Evolutionary conservation across 2,888 invertebrate genomes (phyloP).

Genomic region (Cecidostiba fungosa): DNA sequence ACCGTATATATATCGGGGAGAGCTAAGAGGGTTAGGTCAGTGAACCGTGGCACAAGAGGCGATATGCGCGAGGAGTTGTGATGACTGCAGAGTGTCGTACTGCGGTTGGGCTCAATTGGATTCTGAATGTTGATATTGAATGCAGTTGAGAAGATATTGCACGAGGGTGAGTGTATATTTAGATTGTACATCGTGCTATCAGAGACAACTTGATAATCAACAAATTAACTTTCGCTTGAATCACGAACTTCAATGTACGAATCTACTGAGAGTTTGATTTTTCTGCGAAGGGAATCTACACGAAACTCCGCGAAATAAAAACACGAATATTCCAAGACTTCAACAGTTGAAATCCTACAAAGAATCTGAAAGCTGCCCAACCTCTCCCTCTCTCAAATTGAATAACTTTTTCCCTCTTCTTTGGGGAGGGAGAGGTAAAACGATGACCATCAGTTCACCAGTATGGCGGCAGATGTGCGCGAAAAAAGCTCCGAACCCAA

Average conservation of each 20-base stretch:
- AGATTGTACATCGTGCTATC: neutral
- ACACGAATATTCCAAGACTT: no score
- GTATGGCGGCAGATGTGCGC: neutral
- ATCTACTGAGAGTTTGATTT: no score
- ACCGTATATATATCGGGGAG: neutral
- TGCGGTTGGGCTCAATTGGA: neutral
- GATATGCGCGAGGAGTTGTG: neutral
- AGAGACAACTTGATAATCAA: no score
- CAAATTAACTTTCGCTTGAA: no score
- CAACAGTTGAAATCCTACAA: neutral
- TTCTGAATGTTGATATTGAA: constrained; percentile 13
- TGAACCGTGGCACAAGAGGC: neutral
- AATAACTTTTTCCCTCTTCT: constrained; percentile 15
- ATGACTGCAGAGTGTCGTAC: neutral
- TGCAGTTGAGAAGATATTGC: neutral
- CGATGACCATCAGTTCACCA: constrained; percentile 25
- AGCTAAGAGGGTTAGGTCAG: constrained; percentile 19
- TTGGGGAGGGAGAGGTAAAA: no score
- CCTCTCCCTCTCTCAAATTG: constrained; percentile 2
- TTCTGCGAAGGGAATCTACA: no score
- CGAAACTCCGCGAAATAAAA: no score
- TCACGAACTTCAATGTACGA: no score
- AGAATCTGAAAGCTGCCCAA: neutral
- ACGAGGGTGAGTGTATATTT: neutral
- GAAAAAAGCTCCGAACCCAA: neutral